Evolutionary conservation across 2,888 invertebrate species (phyloP), one percentile per base, ranked within the genome.

Genomic region (Cloeon dipterum): DNA sequence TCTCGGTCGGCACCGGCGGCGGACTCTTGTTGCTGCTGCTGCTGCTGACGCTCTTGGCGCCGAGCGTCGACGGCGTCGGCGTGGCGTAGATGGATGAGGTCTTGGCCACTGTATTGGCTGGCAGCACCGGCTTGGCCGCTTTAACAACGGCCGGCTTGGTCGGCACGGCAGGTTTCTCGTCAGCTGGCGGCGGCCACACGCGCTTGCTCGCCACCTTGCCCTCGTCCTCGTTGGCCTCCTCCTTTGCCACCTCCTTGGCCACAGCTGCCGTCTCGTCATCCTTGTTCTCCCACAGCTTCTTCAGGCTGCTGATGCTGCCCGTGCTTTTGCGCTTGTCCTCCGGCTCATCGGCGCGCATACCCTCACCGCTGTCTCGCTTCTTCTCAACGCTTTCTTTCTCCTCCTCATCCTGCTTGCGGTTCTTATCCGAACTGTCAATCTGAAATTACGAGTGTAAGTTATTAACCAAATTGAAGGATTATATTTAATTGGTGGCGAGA

Each of bases 281-380:
- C 5, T 7, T 29, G 7, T n/a, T 14, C 58, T 89, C 89, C 89
- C 89, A 89, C 43, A 89, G 61, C 56, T 83, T 83, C 55, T 88
- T 88, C 49, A 89, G 63, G 56, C 83, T 88, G 54, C 76, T 85
- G 50, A 89, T 89, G 59, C 85, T 85, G 42, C 88, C 88, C 35
- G 86, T 86, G 56, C 86, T 86, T 45, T 82, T 75, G 11, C 88
- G 66, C 54, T 86, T 88, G 52, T 83, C 82, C 36, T 83, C 81
- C 13, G 69, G 70, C 36, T 77, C 78, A 7, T 66, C 70, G 20
- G 25, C n/a, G n/a, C n/a, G n/a, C n/a, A n/a, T n/a, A n/a, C 8
- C n/a, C 23, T 37, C 37, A 17, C 29, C 32, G 26, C 34, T 25
- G 4, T 26, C 20, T 8, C 36, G n/a, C 25, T 25, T 38, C 1